Evolutionary conservation across 2,888 invertebrate genomes (phyloP).

Genomic region (Rotaria sp.): DNA sequence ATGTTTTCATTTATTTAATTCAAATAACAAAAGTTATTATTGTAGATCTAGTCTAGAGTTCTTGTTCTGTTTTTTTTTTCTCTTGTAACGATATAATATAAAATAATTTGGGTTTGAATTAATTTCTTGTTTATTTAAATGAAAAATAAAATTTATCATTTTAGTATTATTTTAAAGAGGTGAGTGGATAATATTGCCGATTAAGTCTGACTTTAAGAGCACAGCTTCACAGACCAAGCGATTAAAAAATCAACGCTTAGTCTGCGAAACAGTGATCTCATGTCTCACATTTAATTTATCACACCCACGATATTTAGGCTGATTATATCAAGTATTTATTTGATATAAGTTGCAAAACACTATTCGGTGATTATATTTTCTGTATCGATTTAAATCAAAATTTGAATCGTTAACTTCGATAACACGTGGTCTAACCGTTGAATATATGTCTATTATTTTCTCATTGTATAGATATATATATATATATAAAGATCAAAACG

Average conservation of each 20-base stretch:
- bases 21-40: neutral
- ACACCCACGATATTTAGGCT: neutral
- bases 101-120: neutral
- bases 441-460: neutral
- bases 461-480: neutral
- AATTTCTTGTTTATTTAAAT: neutral
- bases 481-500: neutral
- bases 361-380: neutral
- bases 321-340: neutral
- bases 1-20: neutral
- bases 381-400: neutral
- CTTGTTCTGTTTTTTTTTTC: neutral
- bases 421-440: neutral
- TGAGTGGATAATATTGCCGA: neutral
- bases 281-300: neutral
- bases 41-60: conserved; percentile 19
- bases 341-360: neutral
- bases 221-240: conserved; percentile 1
- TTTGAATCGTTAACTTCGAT: neutral
- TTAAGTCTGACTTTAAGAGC: neutral
- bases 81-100: neutral
- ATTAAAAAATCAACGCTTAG: neutral
- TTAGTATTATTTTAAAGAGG: neutral
- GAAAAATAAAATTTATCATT: neutral
- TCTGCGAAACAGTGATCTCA: conserved; percentile 13